phyloP scores from a whole-genome alignment of 1,140 invertebrate species.

The Drosophila kohkoa region DNA sequence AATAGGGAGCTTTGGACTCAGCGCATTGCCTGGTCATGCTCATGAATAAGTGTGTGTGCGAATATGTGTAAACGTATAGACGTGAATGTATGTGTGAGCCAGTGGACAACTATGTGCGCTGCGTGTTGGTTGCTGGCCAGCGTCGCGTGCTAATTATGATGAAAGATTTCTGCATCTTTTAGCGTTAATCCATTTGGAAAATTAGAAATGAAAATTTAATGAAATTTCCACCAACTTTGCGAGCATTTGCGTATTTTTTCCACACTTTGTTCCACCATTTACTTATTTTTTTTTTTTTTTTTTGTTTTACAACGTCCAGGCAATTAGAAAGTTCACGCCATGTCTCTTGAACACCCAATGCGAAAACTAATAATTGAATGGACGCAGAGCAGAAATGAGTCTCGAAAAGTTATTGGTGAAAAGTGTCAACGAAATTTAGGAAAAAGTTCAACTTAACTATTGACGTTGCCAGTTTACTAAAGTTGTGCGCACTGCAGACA shows the following conservation, averaged over 20 bases:
- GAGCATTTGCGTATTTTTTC: slow-evolving; percentile 49
- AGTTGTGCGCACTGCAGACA: slow-evolving; percentile 11
- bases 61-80: slow-evolving; percentile 32
- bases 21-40: slow-evolving; percentile 26
- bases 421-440: slow-evolving; percentile 22
- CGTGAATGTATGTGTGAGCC: slow-evolving; percentile 38
- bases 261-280: slow-evolving; percentile 41
- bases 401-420: slow-evolving; percentile 13
- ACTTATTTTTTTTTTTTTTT: slow-evolving; percentile 3
- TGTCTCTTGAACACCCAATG: slow-evolving; percentile 18
- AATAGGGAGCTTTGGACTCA: slow-evolving; percentile 47
- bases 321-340: slow-evolving; percentile 28
- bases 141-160: slow-evolving; percentile 79
- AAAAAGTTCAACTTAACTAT: slow-evolving; percentile 25
- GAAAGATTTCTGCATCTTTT: slow-evolving; percentile 83
- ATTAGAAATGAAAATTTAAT: slow-evolving; percentile 83
- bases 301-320: slow-evolving; percentile 21
- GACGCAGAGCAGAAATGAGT: background rate
- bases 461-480: slow-evolving; percentile 20
- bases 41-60: slow-evolving; percentile 35
- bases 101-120: slow-evolving; percentile 70
- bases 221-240: slow-evolving; percentile 75
- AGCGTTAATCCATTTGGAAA: slow-evolving; percentile 83
- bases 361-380: slow-evolving; percentile 55
- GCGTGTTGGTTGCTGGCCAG: slow-evolving; percentile 51